A percentile compares a stretch with the other conserved stretches of the same genome.
phyloP scores from a whole-genome alignment of 2,113 vertebrate genomes.

The Festucalex cinctus region DNA sequence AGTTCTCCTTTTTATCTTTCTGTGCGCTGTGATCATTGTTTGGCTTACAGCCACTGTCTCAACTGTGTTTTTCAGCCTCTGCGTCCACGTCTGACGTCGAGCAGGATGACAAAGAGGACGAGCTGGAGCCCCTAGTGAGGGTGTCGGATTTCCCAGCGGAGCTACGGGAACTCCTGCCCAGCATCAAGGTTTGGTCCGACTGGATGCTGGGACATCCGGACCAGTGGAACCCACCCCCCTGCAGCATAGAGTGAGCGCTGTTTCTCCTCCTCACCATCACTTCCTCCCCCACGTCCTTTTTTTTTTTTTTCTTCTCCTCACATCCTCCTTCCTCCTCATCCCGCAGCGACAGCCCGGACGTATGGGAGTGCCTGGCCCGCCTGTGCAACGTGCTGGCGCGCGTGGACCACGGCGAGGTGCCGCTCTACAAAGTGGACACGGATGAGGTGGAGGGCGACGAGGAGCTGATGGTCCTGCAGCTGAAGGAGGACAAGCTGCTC shows the following conservation, averaged over 20 bases:
- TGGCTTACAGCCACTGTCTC: too few relatives aligned
- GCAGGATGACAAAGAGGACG: conserved; percentile 66
- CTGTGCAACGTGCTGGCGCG: conserved; percentile 91
- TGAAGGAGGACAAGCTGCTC: conserved; percentile 93
- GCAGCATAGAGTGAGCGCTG: conserved; percentile 63
- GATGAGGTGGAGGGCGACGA: conserved; percentile 83
- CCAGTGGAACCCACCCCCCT: conserved; percentile 95
- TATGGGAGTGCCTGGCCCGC: conserved; percentile 90
- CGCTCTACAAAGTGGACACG: conserved; percentile 84
- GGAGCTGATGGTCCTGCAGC: conserved; percentile 87
- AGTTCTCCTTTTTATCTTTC: too few relatives aligned
- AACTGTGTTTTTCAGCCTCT: conserved; percentile 65
- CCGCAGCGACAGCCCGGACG: conserved; percentile 74
- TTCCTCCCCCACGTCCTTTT: background rate
- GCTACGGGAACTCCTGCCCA: conserved; percentile 90
- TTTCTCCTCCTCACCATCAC: background rate
- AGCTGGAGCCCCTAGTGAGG: conserved; percentile 79
- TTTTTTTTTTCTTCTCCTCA: background rate
- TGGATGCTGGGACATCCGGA: conserved; percentile 98
- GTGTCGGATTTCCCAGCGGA: conserved; percentile 86
- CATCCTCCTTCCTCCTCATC: background rate
- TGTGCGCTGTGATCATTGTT: background rate
- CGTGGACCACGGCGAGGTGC: conserved; percentile 91
- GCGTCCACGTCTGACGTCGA: conserved; percentile 48
- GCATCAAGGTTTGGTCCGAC: conserved; percentile 97